A percentile compares a stretch with the other conserved stretches of the same genome.
Conservation (phyloP, 2,888 invertebrate species). For the Acanthosepion esculentum region DNA sequence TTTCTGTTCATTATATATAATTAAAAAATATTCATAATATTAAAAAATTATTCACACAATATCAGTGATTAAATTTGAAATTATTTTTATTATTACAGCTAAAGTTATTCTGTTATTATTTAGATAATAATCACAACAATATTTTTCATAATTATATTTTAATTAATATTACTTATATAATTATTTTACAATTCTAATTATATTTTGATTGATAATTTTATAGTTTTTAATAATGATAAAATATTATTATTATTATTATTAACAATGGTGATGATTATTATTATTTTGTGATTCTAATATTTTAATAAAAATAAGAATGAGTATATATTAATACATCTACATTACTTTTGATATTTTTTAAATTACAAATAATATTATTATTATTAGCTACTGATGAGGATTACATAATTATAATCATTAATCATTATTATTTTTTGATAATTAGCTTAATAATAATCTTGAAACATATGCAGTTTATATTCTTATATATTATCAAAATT, state of each 20-base stretch:
- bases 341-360: background rate
- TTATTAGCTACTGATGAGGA: background rate
- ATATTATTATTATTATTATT: background rate
- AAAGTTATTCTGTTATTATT: background rate
- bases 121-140: background rate
- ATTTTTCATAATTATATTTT: conserved; percentile 20
- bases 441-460: too few species aligned
- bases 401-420: background rate
- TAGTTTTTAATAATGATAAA: background rate
- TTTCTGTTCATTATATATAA: background rate
- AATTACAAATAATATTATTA: background rate
- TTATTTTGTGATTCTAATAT: background rate
- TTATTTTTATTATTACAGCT: background rate
- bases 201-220: conserved; percentile 33
- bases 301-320: background rate
- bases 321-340: background rate
- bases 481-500: background rate
- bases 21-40: background rate
- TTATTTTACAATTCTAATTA: background rate
- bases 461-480: too few species aligned
- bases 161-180: background rate
- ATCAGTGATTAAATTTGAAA: background rate
- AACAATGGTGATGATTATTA: background rate
- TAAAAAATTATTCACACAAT: background rate
- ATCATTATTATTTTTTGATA: too few species aligned